phyloP scores from a whole-genome alignment of 1,140 invertebrate genomes.

The Aphelinus atriplicis region DNA sequence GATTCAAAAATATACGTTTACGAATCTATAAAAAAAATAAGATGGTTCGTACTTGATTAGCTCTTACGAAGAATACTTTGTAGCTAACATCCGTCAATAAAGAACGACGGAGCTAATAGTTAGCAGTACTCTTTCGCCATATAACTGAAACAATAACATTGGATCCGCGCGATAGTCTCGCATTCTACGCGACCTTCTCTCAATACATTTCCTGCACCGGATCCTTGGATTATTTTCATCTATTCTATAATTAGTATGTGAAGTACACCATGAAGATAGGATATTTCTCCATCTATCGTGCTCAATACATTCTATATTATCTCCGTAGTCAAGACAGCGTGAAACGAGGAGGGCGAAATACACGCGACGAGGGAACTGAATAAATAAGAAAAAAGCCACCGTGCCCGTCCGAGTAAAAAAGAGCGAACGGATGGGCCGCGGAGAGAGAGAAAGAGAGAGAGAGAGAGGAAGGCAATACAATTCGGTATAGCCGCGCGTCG shows the following conservation, averaged over 20 bases:
- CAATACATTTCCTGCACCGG: too few relatives aligned
- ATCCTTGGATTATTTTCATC: neutral
- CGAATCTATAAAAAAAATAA: too few relatives aligned
- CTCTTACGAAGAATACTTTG: too few relatives aligned
- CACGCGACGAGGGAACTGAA: neutral
- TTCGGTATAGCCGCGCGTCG: constrained; percentile 21
- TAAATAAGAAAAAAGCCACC: constrained; percentile 3
- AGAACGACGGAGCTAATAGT: too few relatives aligned
- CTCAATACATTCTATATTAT: neutral
- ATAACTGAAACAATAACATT: constrained; percentile 8
- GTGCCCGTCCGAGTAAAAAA: constrained; percentile 26
- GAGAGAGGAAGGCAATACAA: constrained; percentile 2
- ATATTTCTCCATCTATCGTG: constrained; percentile 13
- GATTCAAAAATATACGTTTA: too few relatives aligned
- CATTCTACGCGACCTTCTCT: neutral
- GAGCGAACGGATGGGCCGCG: constrained; percentile 21
- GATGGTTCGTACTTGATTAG: too few relatives aligned
- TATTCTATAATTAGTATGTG: neutral
- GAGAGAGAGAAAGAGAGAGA: neutral
- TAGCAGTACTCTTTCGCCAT: too few relatives aligned
- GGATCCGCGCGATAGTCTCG: neutral
- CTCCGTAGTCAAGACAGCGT: constrained; percentile 4
- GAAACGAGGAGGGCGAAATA: constrained; percentile 25
- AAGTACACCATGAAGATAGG: neutral
- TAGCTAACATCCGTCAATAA: too few relatives aligned